Conservation (phyloP, 2,888 invertebrate genomes). For the Dasysyrphus albostriatus region DNA sequence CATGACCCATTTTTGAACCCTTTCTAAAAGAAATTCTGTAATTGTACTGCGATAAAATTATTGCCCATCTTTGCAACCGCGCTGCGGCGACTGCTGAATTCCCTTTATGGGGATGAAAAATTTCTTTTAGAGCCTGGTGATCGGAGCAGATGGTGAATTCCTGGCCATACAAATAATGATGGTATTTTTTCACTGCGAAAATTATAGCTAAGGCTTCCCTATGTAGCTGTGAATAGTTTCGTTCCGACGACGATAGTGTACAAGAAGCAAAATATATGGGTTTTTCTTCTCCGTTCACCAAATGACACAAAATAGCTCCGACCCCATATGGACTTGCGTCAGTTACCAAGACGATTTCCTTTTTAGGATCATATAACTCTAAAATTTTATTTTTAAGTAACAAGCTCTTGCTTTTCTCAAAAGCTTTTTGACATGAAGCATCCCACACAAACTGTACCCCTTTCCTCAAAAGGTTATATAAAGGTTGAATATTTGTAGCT, state of each 20-base stretch:
- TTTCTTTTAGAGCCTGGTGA: neutral
- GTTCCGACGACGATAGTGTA: neutral
- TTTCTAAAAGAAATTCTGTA: neutral
- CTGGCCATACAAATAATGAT: neutral
- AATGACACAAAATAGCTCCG: neutral
- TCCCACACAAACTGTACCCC: neutral
- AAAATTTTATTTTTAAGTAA: neutral
- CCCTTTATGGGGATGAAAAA: neutral
- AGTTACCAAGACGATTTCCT: neutral
- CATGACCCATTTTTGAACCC: neutral
- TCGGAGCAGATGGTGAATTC: neutral
- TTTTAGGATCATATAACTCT: neutral
- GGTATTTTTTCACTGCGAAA: neutral
- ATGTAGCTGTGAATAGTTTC: neutral
- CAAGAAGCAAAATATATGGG: neutral
- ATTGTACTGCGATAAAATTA: neutral
- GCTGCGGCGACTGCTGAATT: neutral
- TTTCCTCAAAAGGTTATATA: conserved; percentile 14
- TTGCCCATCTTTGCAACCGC: neutral
- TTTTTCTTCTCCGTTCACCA: neutral
- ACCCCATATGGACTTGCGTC: too few species aligned
- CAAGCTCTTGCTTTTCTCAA: neutral
- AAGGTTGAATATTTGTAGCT: neutral
- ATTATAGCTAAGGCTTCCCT: neutral
- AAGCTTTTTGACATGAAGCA: neutral